Conservation (phyloP, 2,888 invertebrate genomes). For the Odontocolon sp. region DNA sequence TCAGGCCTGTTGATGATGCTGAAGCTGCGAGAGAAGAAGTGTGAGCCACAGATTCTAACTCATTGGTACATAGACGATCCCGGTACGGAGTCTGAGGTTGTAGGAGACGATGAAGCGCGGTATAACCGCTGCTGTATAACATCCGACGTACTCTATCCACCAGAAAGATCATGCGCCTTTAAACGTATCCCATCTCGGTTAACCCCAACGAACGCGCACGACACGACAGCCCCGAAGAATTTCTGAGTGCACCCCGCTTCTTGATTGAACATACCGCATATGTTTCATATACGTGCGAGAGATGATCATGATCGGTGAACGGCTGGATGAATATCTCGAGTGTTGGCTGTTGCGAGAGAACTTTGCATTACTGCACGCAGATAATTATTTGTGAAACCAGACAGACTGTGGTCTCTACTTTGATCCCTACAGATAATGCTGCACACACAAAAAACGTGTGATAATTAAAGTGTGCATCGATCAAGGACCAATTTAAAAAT, state of each 20-base stretch:
- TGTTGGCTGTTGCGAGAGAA: not conserved
- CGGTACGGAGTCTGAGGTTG: slow-evolving; percentile 29
- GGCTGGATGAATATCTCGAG: not conserved
- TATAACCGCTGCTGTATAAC: slow-evolving; percentile 37
- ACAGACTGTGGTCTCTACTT: too few species aligned
- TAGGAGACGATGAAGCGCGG: not conserved
- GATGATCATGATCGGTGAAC: slow-evolving; percentile 9
- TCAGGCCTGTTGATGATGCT: slow-evolving; percentile 47
- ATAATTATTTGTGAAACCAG: too few species aligned
- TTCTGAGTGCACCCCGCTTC: slow-evolving; percentile 30
- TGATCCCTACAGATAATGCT: too few species aligned
- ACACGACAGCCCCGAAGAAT: slow-evolving; percentile 40
- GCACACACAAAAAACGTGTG: not conserved
- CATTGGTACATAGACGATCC: slow-evolving; percentile 51
- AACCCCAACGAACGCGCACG: slow-evolving; percentile 29
- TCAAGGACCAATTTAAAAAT: too few species aligned
- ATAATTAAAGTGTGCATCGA: not conserved
- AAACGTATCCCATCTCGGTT: slow-evolving; percentile 52
- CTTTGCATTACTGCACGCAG: not conserved
- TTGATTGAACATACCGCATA: slow-evolving; percentile 48
- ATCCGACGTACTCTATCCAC: slow-evolving; percentile 34
- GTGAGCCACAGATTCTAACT: slow-evolving; percentile 56
- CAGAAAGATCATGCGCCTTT: slow-evolving; percentile 36
- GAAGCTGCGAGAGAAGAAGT: slow-evolving; percentile 34
- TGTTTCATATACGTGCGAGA: slow-evolving; percentile 5